Evolutionary conservation across 2,888 invertebrate genomes (phyloP).

Genomic region (Tetramorium bicarinatum): DNA sequence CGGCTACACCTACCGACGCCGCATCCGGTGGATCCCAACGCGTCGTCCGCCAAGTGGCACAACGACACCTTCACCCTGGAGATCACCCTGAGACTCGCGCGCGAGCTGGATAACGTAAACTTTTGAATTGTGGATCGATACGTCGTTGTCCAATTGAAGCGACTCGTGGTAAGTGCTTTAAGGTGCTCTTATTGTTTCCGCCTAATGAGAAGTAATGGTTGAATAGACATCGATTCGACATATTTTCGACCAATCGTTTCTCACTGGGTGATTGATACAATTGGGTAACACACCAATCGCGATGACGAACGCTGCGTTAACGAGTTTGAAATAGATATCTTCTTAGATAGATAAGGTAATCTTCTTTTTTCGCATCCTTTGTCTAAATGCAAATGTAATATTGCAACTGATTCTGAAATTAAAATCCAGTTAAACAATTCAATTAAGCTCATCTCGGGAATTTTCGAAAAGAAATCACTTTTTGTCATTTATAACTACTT

Average conservation of each 20-base stretch:
- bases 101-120: conserved; percentile 95
- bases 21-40: conserved; percentile 93
- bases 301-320: not conserved
- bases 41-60: conserved; percentile 94
- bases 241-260: no score
- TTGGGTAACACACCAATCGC: not conserved
- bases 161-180: conserved; percentile 19
- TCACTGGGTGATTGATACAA: not conserved
- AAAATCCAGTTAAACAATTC: not conserved
- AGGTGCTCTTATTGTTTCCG: not conserved
- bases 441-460: not conserved
- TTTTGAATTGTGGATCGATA: conserved; percentile 88
- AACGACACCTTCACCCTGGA: conserved; percentile 89
- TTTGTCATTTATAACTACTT: not conserved
- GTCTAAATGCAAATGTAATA: not conserved
- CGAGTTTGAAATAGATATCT: not conserved
- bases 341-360: no score
- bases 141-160: not conserved
- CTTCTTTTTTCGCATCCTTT: not conserved
- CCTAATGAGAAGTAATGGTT: no score
- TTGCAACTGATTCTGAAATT: not conserved
- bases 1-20: conserved; percentile 92
- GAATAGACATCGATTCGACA: no score
- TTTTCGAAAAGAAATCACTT: not conserved
- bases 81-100: conserved; percentile 91